phyloP scores from a whole-genome alignment of 2,797 vertebrate species.

The Octomys mimax region DNA sequence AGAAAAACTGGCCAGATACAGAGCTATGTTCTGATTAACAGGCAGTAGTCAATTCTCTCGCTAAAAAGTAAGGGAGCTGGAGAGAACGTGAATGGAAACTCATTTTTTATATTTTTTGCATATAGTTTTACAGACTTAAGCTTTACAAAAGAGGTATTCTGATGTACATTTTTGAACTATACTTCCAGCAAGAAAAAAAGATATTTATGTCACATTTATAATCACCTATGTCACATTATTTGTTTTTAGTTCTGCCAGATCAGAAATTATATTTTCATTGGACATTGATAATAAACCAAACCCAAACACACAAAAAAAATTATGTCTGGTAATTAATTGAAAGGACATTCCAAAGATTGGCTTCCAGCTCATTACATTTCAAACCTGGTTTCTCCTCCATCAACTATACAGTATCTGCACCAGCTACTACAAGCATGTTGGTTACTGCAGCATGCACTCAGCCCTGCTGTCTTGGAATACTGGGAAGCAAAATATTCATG shows the following conservation, averaged over 20 bases:
- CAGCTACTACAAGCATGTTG: not conserved
- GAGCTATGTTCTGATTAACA: no score
- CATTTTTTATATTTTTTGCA: not conserved
- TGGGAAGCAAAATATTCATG: not conserved
- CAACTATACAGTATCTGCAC: not conserved
- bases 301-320: not conserved
- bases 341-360: not conserved
- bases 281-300: slow-evolving; percentile 9
- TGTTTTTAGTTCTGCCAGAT: not conserved
- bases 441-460: not conserved
- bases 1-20: no score
- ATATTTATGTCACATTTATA: not conserved
- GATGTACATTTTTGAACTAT: slow-evolving; percentile 29
- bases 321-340: not conserved
- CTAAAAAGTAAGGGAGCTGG: no score
- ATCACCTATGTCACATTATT: not conserved
- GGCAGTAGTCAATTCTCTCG: no score
- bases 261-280: slow-evolving; percentile 25
- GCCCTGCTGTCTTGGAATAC: not conserved
- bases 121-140: not conserved
- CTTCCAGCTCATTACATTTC: not conserved
- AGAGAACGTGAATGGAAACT: no score
- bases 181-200: not conserved
- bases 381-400: not conserved
- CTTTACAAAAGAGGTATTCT: not conserved